A percentile compares a stretch with the other conserved stretches of the same genome.
phyloP scores from a whole-genome alignment of 1,140 invertebrate genomes.

The Brachionus angularis region DNA sequence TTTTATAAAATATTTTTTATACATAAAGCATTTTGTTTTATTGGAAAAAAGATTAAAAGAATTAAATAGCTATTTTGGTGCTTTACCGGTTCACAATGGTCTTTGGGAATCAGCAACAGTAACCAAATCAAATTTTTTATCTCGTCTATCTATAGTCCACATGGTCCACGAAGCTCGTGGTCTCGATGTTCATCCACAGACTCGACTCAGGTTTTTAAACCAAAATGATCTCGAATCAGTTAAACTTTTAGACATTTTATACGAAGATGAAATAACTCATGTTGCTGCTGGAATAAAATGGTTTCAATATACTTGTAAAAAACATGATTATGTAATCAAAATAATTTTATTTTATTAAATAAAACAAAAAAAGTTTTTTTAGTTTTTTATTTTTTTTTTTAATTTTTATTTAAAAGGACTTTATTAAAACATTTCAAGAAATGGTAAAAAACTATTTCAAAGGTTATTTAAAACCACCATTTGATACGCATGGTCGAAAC shows the following conservation, averaged over 20 bases:
- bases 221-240: conserved; percentile 46
- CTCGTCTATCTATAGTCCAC: conserved; percentile 47
- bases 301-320: conserved; percentile 47
- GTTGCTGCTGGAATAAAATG: conserved; percentile 48
- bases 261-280: conserved; percentile 48
- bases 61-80: conserved; percentile 46
- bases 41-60: conserved; percentile 46
- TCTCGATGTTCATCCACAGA: conserved; percentile 48
- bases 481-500: conserved; percentile 46
- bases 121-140: conserved; percentile 45
- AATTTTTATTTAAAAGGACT: too few species aligned
- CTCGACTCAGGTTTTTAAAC: conserved; percentile 46
- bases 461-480: conserved; percentile 47
- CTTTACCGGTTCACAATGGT: conserved; percentile 47
- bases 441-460: conserved; percentile 47
- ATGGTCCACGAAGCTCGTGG: conserved; percentile 49
- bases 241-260: conserved; percentile 46
- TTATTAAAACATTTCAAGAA: conserved; percentile 47
- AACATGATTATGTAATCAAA: neutral
- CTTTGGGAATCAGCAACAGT: conserved; percentile 47
- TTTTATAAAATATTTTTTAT: neutral
- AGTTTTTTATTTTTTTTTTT: too few species aligned
- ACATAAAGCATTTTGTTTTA: conserved; percentile 46
- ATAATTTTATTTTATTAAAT: neutral
- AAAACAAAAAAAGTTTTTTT: too few species aligned